These are phyloP conservation scores for Malthinus seriepunctatus DNA, from an alignment of 2,888 invertebrate genomes.

Conservation along the genomic window DNA sequence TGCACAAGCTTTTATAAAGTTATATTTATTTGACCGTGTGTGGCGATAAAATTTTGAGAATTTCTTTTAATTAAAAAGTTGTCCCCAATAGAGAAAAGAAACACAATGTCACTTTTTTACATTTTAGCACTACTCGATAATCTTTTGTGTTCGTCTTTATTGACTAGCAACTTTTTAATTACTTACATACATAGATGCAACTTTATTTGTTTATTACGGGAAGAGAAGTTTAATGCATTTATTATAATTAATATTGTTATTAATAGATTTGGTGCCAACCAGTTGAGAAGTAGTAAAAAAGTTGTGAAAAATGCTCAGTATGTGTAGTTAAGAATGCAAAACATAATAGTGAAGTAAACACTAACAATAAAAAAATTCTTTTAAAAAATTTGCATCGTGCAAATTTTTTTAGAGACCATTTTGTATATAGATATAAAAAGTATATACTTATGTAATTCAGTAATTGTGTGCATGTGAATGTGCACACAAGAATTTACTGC, in stretches of 20 bases:
- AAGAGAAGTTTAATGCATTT: slow-evolving; percentile 29
- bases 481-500: slow-evolving; percentile 25
- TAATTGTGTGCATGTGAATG: slow-evolving; percentile 37
- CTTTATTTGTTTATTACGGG: slow-evolving; percentile 9
- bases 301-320: slow-evolving; percentile 49
- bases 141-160: slow-evolving; percentile 9
- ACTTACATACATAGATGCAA: neutral
- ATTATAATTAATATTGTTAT: slow-evolving; percentile 27
- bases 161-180: slow-evolving; percentile 11
- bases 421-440: slow-evolving; percentile 31
- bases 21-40: neutral
- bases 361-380: slow-evolving; percentile 15
- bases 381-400: slow-evolving; percentile 19
- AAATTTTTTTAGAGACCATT: slow-evolving; percentile 24
- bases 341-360: slow-evolving; percentile 13
- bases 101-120: slow-evolving; percentile 30
- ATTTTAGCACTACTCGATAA: slow-evolving; percentile 23
- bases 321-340: slow-evolving; percentile 39
- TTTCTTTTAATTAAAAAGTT: slow-evolving; percentile 5
- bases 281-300: slow-evolving; percentile 36
- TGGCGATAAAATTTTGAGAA: neutral
- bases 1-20: too few relatives aligned
- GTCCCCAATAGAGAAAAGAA: neutral
- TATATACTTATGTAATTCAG: slow-evolving; percentile 25
- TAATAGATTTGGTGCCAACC: slow-evolving; percentile 47